phyloP scores from a whole-genome alignment of 1,140 invertebrate genomes.

The Caenorhabditis remanei region DNA sequence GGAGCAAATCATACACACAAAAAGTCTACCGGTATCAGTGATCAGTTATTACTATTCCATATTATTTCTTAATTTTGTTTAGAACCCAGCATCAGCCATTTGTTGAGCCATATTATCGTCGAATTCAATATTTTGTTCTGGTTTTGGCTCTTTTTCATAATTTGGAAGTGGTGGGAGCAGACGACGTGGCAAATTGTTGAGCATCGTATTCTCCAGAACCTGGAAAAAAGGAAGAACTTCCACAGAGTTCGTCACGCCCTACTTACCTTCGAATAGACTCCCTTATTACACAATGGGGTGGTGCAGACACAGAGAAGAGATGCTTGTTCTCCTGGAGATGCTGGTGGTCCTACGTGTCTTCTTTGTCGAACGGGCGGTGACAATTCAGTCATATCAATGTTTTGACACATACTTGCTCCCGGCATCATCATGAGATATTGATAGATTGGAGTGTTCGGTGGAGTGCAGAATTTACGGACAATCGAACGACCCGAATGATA shows the following conservation, averaged over 20 bases:
- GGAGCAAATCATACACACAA: background rate
- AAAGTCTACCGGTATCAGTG: slow-evolving; percentile 22
- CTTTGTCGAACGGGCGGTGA: slow-evolving; percentile 4
- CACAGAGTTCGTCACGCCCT: too few relatives aligned
- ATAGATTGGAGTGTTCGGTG: slow-evolving; percentile 22
- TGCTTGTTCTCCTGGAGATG: slow-evolving; percentile 24
- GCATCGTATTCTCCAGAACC: slow-evolving; percentile 34
- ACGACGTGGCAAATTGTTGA: slow-evolving; percentile 28
- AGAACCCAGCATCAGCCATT: slow-evolving; percentile 45
- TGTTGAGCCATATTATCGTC: slow-evolving; percentile 38
- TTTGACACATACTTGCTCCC: slow-evolving; percentile 41
- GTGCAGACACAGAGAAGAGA: slow-evolving; percentile 29
- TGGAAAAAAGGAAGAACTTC: background rate
- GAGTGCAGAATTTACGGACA: slow-evolving; percentile 30
- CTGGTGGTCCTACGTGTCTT: slow-evolving; percentile 17
- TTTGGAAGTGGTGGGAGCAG: slow-evolving; percentile 21
- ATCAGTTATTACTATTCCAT: slow-evolving; percentile 12
- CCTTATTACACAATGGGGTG: slow-evolving; percentile 34
- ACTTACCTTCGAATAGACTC: slow-evolving; percentile 24
- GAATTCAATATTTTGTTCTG: slow-evolving; percentile 4
- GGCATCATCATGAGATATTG: slow-evolving; percentile 53
- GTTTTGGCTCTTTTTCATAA: slow-evolving; percentile 19
- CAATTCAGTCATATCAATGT: slow-evolving; percentile 22
- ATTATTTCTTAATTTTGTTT: background rate
- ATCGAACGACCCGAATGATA: slow-evolving; percentile 14